Percentiles rank a stretch among this genome's conserved stretches.
Evolutionary conservation across 2,113 vertebrate genomes (phyloP).

Genomic region (Paralichthys olivaceus): DNA sequence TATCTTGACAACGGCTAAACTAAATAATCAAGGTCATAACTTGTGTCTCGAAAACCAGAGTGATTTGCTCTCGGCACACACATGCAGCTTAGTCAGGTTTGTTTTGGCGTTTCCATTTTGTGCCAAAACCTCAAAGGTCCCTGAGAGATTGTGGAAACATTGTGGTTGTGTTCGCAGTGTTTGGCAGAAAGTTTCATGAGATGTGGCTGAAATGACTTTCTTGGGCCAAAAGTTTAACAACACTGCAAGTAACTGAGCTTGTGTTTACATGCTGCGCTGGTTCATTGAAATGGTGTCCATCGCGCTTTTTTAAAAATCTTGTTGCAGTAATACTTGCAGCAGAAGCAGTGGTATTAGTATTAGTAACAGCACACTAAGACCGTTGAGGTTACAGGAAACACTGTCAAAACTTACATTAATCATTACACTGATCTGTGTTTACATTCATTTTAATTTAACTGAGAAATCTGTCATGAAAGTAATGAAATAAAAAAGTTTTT

Average conservation of each 20-base stretch:
- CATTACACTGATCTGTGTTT: too few relatives aligned
- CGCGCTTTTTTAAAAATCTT: too few relatives aligned
- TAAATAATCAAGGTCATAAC: neutral
- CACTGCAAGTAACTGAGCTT: too few relatives aligned
- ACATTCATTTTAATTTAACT: too few relatives aligned
- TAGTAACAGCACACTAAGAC: neutral
- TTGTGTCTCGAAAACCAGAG: neutral
- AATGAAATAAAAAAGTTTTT: too few relatives aligned
- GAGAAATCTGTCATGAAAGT: too few relatives aligned
- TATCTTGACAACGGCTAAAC: neutral
- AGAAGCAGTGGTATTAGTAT: neutral
- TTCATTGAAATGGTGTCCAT: too few relatives aligned
- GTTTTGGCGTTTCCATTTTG: conserved; percentile 22
- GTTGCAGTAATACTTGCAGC: neutral
- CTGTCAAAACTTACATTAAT: too few relatives aligned
- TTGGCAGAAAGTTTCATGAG: conserved; percentile 6
- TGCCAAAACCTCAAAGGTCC: conserved; percentile 39
- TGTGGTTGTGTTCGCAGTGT: conserved; percentile 29
- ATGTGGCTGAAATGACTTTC: neutral
- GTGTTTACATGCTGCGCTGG: too few relatives aligned
- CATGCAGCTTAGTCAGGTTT: conserved; percentile 20
- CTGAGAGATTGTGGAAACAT: conserved; percentile 19
- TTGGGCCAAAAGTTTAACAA: neutral
- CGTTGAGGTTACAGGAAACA: too few relatives aligned
- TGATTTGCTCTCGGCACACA: neutral